Evolutionary conservation across 1,140 invertebrate species (phyloP).

Genomic region (Bombus turneri): DNA sequence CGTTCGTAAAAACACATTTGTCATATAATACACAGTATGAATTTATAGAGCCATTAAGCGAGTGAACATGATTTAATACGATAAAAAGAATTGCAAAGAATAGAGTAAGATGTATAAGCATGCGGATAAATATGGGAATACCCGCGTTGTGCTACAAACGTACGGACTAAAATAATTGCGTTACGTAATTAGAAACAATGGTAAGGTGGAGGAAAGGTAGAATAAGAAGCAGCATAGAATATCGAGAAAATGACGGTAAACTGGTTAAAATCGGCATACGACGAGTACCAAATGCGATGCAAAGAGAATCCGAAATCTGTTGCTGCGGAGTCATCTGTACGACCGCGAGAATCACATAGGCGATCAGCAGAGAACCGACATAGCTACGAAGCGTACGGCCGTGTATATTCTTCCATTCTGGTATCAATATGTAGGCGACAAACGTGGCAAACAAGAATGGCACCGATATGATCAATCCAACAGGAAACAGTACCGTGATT

Average conservation of each 20-base stretch:
- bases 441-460: slow-evolving; percentile 83
- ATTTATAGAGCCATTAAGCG: not conserved
- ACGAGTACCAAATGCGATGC: slow-evolving; percentile 80
- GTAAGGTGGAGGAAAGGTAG: no score
- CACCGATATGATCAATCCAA: slow-evolving; percentile 82
- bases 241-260: not conserved
- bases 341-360: slow-evolving; percentile 79
- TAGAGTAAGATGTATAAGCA: no score
- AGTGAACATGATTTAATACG: not conserved
- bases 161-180: no score
- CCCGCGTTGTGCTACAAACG: no score
- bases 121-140: no score
- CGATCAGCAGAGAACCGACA: slow-evolving; percentile 79
- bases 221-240: no score
- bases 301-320: slow-evolving; percentile 73
- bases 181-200: no score
- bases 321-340: slow-evolving; percentile 77
- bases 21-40: not conserved
- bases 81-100: not conserved
- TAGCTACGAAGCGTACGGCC: slow-evolving; percentile 83
- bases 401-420: slow-evolving; percentile 83
- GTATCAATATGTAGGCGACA: slow-evolving; percentile 81
- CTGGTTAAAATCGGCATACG: not conserved
- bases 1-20: not conserved
- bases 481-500: slow-evolving; percentile 11